Conservation (phyloP, 2,113 vertebrate genomes). For the Motacilla tschutschensis region DNA sequence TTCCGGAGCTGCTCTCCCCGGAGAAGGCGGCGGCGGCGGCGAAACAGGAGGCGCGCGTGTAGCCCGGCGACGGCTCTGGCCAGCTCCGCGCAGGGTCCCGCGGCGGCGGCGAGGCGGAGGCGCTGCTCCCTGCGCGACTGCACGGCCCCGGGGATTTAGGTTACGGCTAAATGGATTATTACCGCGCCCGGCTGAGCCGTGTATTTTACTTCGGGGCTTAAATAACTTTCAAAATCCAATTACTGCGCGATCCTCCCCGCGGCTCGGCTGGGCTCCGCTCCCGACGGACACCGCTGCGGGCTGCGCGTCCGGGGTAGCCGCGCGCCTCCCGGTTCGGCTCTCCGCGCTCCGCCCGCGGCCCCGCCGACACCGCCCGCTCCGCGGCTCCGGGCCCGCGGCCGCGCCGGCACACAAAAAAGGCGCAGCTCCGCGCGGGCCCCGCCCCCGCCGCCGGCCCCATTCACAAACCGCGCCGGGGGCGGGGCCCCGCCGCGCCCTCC, state of each 20-base stretch:
- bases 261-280: neutral
- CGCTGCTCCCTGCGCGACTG: neutral
- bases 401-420: neutral
- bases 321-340: neutral
- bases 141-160: conserved; percentile 25
- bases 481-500: too few relatives aligned
- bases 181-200: conserved; percentile 3
- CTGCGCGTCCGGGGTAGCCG: neutral
- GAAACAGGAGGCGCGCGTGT: neutral
- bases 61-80: neutral
- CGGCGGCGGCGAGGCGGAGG: neutral
- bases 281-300: neutral
- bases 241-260: neutral
- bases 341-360: neutral
- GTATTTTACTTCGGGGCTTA: conserved; percentile 13
- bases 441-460: too few relatives aligned
- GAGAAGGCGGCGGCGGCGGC: neutral
- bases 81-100: neutral
- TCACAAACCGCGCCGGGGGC: too few relatives aligned
- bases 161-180: conserved; percentile 45
- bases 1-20: conserved; percentile 19
- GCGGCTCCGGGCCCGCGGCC: neutral
- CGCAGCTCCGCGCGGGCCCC: neutral
- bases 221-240: conserved; percentile 55
- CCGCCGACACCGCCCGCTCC: neutral